Base-by-base conservation (phyloP, 2,888 invertebrate species). In the Xylota sylvarum region DNA sequence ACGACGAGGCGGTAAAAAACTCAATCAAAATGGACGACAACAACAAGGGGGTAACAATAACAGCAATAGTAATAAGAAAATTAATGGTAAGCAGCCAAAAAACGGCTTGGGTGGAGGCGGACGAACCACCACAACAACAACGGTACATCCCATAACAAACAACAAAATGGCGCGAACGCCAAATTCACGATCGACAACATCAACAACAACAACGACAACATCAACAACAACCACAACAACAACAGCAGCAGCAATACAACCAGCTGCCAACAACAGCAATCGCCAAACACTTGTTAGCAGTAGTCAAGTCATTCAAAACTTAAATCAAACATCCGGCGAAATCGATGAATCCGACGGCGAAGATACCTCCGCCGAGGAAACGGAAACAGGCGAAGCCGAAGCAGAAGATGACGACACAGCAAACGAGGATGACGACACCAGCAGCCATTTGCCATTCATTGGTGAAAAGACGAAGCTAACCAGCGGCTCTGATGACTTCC, bases 401-500 rank as follows among this genome's bases (percentile, higher is more conserved):
- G 88, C 88, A 76, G 89, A 89, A n/a, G 85, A 86, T 67, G 83
- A 84, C 32, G 81, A 77, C 6, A 17, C 73, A 3, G 90, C 89
- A 89, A 90, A 90, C 62, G 91, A 91, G 82, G 91, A 92, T 50
- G 90, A 90, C 37, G 86, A 82, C 43, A 78, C 81, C 60, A 84
- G 88, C 50, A 84, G 88, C 32, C 86, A 81, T 76, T 72, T 77
- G 50, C 77, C 88, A 60, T 88, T 84, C n/a, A 78, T 88, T n/a
- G 89, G 89, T 12, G 88, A 88, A 48, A 88, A 89, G 30, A 88
- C 90, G 67, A 89, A 89, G 82, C 88, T 89, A 23, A 89, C 89
- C 32, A 88, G 89, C 19, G 90, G 90, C 55, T 88, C 89, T 67
- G 91, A 91, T 67, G 91, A 92, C 86, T 90, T 90, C 87, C 88